Conservation (phyloP, 2,888 invertebrate species). For the Dioctria rufipes region DNA sequence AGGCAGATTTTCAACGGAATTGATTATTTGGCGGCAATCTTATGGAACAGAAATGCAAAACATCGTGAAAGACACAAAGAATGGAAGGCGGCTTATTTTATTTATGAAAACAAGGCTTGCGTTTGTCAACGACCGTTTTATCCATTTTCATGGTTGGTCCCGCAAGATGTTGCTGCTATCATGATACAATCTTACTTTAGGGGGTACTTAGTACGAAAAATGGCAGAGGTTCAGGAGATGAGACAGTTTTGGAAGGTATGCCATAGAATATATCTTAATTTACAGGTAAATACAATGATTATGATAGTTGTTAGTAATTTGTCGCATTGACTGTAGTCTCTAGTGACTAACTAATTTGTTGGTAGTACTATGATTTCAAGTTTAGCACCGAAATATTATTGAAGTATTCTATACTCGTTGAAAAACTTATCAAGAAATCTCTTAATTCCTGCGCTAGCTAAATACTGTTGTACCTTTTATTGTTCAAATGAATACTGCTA, state of each 20-base stretch:
- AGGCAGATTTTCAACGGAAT: constrained; percentile 46
- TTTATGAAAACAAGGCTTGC: constrained; percentile 11
- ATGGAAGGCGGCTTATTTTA: constrained; percentile 22
- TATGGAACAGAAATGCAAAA: constrained; percentile 40
- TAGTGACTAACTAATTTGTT: too few relatives aligned
- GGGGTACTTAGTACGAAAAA: constrained; percentile 33
- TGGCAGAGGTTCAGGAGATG: constrained; percentile 14
- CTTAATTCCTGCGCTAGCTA: too few relatives aligned
- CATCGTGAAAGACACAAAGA: constrained; percentile 3
- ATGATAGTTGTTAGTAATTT: not conserved
- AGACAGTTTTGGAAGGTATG: constrained; percentile 45
- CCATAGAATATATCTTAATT: not conserved
- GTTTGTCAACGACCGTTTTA: constrained; percentile 45
- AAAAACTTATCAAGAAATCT: too few relatives aligned
- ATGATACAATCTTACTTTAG: constrained; percentile 47
- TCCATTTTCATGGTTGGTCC: constrained; percentile 52
- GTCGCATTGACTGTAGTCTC: too few relatives aligned
- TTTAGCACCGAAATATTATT: too few relatives aligned
- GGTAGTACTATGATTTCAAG: too few relatives aligned
- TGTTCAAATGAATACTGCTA: too few relatives aligned
- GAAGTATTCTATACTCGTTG: too few relatives aligned
- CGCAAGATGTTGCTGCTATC: constrained; percentile 41
- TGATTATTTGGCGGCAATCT: constrained; percentile 39
- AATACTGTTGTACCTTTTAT: too few relatives aligned
- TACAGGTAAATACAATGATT: not conserved